Evolutionary conservation across 2,113 vertebrate genomes (phyloP).

Genomic region (Indri indri): DNA sequence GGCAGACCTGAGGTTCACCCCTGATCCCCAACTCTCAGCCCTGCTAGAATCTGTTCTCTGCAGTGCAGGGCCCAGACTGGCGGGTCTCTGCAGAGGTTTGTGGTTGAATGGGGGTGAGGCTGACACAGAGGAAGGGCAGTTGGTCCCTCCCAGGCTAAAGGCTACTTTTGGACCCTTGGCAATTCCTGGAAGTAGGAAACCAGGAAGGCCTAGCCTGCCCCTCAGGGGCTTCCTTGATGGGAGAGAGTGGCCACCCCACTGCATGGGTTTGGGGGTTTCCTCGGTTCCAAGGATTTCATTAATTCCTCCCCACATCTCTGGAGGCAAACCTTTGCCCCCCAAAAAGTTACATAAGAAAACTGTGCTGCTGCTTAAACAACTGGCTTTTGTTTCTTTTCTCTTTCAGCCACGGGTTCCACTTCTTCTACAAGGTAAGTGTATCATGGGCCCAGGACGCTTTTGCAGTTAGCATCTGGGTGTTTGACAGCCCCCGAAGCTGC

Average conservation of each 20-base stretch:
- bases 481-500: too few relatives aligned
- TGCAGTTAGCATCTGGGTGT: neutral
- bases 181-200: neutral
- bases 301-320: neutral
- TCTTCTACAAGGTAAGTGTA: constrained; percentile 74
- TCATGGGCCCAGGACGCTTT: accelerated
- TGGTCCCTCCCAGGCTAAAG: neutral
- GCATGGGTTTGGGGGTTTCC: neutral
- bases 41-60: neutral
- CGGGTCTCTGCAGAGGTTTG: neutral
- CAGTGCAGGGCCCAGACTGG: neutral
- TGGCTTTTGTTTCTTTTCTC: neutral
- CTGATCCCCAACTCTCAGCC: neutral
- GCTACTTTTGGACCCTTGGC: neutral
- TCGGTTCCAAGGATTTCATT: neutral
- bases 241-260: neutral
- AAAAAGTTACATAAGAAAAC: neutral
- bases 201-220: neutral
- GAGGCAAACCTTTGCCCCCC: neutral
- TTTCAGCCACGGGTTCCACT: constrained; percentile 78
- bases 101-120: neutral
- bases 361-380: constrained; percentile 2
- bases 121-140: too few relatives aligned
- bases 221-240: neutral
- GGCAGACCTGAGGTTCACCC: neutral